Conservation (phyloP, 2,888 invertebrate species). For the Oxycera nigricornis region DNA sequence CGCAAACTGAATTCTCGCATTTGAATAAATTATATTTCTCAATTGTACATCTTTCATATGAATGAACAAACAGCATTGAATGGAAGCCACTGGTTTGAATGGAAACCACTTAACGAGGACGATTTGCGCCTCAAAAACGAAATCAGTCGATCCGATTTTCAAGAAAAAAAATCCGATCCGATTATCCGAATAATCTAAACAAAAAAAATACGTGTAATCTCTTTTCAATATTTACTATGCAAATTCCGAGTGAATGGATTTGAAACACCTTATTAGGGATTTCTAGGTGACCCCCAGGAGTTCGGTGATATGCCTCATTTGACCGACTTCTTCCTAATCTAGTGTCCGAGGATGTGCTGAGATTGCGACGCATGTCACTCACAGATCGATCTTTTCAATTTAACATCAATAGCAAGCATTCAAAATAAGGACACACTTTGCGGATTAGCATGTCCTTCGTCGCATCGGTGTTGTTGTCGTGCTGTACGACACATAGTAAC, state of each 20-base stretch:
- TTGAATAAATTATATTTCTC: no score
- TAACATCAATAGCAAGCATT: constrained; percentile 22
- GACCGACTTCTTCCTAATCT: constrained; percentile 15
- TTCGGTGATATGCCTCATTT: constrained; percentile 32
- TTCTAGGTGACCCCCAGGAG: constrained; percentile 25
- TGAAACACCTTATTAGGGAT: constrained; percentile 28
- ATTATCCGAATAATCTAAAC: constrained; percentile 19
- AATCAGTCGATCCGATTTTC: constrained; percentile 34
- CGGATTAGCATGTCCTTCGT: constrained; percentile 24
- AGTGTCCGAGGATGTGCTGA: not conserved
- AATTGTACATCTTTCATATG: no score
- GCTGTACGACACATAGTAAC: not conserved
- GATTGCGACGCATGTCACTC: constrained; percentile 32
- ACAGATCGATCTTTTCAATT: constrained; percentile 28
- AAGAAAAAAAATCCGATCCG: constrained; percentile 14
- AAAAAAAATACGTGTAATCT: constrained; percentile 33
- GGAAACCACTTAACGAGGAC: constrained; percentile 34
- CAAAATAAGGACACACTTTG: constrained; percentile 32
- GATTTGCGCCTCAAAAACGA: constrained; percentile 14
- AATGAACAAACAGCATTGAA: no score
- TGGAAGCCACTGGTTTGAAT: constrained; percentile 11
- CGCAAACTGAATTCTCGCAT: no score
- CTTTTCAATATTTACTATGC: constrained; percentile 37
- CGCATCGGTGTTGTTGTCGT: constrained; percentile 1
- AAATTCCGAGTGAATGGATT: constrained; percentile 25